Conservation (phyloP, 2,888 invertebrate species). For the Idaea aversata region DNA sequence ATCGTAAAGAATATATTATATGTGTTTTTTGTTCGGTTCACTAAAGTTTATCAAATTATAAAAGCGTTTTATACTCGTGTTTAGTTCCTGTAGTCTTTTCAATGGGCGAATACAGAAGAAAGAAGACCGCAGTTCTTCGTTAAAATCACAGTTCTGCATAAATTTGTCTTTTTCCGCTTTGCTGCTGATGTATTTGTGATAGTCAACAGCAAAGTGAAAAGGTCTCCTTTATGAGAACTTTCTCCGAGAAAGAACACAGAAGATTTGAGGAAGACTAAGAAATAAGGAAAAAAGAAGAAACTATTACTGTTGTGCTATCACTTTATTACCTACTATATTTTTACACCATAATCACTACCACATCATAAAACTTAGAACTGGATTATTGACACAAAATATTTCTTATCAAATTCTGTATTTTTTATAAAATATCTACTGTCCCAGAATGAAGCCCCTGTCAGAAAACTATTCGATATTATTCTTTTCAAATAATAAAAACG, state of each 20-base stretch:
- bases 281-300: not conserved
- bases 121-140: no score
- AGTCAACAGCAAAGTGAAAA: slow-evolving; percentile 81
- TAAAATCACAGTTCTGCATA: slow-evolving; percentile 67
- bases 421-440: not conserved
- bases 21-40: no score
- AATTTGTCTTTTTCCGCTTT: slow-evolving; percentile 82
- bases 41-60: no score
- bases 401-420: no score
- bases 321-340: no score
- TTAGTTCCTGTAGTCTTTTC: no score
- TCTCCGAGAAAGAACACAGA: slow-evolving; percentile 35
- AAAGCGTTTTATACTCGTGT: no score
- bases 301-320: not conserved
- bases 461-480: slow-evolving; percentile 2
- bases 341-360: no score
- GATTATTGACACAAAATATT: no score
- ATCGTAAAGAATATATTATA: no score
- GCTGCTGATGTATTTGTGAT: slow-evolving; percentile 70
- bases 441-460: not conserved
- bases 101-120: slow-evolving; percentile 8
- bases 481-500: not conserved
- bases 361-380: no score
- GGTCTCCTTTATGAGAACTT: slow-evolving; percentile 80
- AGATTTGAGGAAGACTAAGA: slow-evolving; percentile 11